Base-by-base conservation (phyloP, 2,888 invertebrate species). In the Limnephilus rhombicus region DNA sequence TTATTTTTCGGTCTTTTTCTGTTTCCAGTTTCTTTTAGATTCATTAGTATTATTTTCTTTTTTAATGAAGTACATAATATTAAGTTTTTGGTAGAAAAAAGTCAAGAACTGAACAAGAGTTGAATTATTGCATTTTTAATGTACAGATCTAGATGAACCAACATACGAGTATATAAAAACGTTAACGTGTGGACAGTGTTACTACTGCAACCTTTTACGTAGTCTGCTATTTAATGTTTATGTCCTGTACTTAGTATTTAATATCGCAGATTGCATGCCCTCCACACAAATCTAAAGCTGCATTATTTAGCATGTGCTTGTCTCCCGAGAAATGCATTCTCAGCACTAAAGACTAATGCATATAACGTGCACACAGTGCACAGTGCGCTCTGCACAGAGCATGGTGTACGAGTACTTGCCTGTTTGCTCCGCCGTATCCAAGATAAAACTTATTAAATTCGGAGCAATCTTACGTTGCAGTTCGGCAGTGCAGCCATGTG, bases 261-360 rank as follows among this genome's bases (percentile, higher is more conserved):
- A 37, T 31, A 83, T 83, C 24, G 31, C 37, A 41, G 37, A 83
- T 24, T 34, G 83, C 83, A 34, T 34, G 18, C 83, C 34, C 31
- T 34, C 83, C 83, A 34, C 18, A 83, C 24, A 24, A 83, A 82
- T 82, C 31, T 34, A 82, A 34, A 31, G 82, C 34, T 83, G 83
- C 18, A 83, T 83, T 83, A 83, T 83, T 83, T 34, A 34, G 83
- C 37, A 5, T 18, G 37, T 41, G 68, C 24, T 41, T 34, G 83
- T 24, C 83, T 83, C 24, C 37, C 12, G 83, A 83, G 83, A 83
- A 83, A 83, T 83, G 83, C 83, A 83, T 83, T 34, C 34, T 37
- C 9, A 37, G 83, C 83, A 83, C 83, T 34, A 41, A 83, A 31
- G 83, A 37, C 83, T 83, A 34, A 34, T 34, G 83, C 34, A 34